Conservation (phyloP, 2,888 invertebrate species). For the Hirtodrosophila duncani region DNA sequence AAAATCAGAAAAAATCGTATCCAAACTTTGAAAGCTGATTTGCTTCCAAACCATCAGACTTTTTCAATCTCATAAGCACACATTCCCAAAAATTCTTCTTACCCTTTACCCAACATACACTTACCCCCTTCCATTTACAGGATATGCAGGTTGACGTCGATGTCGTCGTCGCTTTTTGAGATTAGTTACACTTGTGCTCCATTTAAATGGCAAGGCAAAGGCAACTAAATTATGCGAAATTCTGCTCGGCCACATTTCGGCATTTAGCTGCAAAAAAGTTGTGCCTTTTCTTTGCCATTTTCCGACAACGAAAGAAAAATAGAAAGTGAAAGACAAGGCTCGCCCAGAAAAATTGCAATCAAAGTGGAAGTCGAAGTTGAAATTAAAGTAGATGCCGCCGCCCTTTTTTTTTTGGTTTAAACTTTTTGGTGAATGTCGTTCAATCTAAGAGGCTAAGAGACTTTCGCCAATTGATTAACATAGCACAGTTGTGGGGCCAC, state of each 20-base stretch:
- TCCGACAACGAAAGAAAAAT: conserved; percentile 1
- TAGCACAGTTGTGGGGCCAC: too few species aligned
- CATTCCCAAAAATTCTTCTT: too few species aligned
- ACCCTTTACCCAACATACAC: too few species aligned
- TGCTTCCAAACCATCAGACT: too few species aligned
- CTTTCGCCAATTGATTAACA: conserved; percentile 34
- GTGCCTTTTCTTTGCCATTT: conserved; percentile 7
- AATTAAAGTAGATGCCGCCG: conserved; percentile 23
- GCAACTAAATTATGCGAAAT: conserved; percentile 73
- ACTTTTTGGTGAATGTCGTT: conserved; percentile 43
- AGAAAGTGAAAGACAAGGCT: conserved; percentile 7
- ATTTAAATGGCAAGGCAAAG: conserved; percentile 66
- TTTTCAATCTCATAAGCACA: too few species aligned
- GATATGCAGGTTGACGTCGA: too few species aligned
- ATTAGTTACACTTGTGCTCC: conserved; percentile 75
- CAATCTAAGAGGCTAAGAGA: conserved; percentile 40
- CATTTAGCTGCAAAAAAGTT: too few species aligned
- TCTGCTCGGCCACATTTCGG: too few species aligned
- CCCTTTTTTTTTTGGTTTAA: conserved; percentile 51
- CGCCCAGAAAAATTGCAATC: conserved; percentile 42
- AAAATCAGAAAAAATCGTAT: too few species aligned
- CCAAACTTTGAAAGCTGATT: too few species aligned
- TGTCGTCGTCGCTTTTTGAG: conserved; percentile 53
- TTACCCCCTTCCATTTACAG: too few species aligned
- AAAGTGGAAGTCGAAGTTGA: conserved; percentile 41